Evolutionary conservation across 35 echinoderm and acorn worm species (phyloP), one percentile per base, ranked within the genome.

Genomic region (Heliocidaris tuberculata): DNA sequence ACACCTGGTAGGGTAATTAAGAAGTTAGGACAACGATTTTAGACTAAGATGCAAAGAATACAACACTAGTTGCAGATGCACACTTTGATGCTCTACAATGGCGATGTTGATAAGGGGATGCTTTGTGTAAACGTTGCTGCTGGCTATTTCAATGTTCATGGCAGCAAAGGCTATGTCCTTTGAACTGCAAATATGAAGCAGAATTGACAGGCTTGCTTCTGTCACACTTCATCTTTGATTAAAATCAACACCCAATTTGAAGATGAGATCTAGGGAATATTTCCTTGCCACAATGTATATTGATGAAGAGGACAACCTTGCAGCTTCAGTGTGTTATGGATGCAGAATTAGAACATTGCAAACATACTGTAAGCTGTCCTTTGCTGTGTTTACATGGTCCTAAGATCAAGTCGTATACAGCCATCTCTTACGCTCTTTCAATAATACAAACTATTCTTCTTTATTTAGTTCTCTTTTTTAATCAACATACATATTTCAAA

Each of bases 1-100:
- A 96, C 96, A 31, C 96, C 97, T 98, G 87, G 16, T 21, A 93
- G 48, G 52, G 35, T 59, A 17, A 71, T 27, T 85, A 94, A 35
- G 31, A 47, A 31, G 29, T 24, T 11, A 27, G 19, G 3, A 32
- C 10, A 86, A 56, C 31, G 42, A 21, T 89, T 5, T 78, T n/a
- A 78, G 65, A 21, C 8, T 7, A 78, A 78, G 65, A n/a, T 78
- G 21, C 21, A 78, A 24, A 56, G 9, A 56, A 10, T 78, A 78
- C 2, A 2, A 70, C 6, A 1, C 24, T 78, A 78, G 21, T 78
- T n/a, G 7, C 65, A 78, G 52, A 27, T 78, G 65, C 65, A 78
- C 65, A 0, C 27, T 52, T 17, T 21, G 60, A 21, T 70, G 60
- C 19, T 78, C 8, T 19, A 78, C 19, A 78, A 19, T n/a, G 27